Percentiles rank a stretch among this genome's conserved stretches.
Evolutionary conservation across 1,140 invertebrate genomes (phyloP).

Genomic region (Ostrea denselamellosa): DNA sequence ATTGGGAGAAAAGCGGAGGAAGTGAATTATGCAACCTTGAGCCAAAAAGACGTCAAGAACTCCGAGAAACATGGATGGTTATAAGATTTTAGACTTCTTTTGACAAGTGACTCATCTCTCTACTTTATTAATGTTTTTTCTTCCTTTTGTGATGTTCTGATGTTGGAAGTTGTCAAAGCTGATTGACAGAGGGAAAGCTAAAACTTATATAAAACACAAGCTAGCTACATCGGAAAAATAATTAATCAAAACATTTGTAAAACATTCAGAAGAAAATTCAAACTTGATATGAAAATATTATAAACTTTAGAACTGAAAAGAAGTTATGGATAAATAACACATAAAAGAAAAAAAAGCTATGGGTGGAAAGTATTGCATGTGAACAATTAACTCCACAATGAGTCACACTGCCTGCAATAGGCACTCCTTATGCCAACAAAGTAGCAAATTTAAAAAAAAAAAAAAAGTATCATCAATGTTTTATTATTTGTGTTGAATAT

Average conservation of each 20-base stretch:
- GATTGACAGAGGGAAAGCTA: not conserved
- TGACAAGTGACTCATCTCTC: conserved; percentile 24
- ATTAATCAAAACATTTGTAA: not conserved
- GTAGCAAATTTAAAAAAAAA: too few relatives aligned
- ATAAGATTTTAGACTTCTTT: conserved; percentile 34
- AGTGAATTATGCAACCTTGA: conserved; percentile 37
- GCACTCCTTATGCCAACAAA: too few relatives aligned
- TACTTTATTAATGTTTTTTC: conserved; percentile 31
- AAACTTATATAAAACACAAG: not conserved
- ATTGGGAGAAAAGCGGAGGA: conserved; percentile 25
- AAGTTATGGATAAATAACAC: too few relatives aligned
- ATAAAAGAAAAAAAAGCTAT: too few relatives aligned
- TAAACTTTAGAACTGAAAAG: too few relatives aligned
- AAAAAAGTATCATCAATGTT: too few relatives aligned
- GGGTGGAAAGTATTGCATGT: too few relatives aligned
- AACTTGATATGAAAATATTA: too few relatives aligned
- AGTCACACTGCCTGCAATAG: too few relatives aligned
- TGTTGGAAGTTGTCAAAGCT: not conserved
- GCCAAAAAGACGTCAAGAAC: conserved; percentile 39
- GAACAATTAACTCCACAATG: too few relatives aligned
- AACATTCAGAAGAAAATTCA: too few relatives aligned
- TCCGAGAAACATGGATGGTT: conserved; percentile 16
- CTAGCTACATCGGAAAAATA: not conserved
- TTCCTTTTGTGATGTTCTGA: not conserved
- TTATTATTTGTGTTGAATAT: too few relatives aligned